A percentile compares a stretch with the other conserved stretches of the same genome.
Conservation (phyloP, 2,888 invertebrate genomes). For the Osmoderma eremita region DNA sequence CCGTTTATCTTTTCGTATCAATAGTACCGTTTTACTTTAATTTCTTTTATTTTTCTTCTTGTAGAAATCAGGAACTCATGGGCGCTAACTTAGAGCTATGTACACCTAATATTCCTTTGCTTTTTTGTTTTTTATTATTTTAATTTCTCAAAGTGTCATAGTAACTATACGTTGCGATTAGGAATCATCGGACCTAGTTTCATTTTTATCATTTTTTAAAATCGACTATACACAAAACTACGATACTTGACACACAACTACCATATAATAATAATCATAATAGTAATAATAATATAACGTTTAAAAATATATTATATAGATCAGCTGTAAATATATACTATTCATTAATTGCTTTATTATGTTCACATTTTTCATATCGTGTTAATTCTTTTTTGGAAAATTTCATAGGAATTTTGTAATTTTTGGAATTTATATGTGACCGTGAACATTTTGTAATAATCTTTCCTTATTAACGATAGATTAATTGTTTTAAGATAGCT, state of each 20-base stretch:
- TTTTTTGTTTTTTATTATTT: constrained; percentile 27
- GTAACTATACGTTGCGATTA: constrained; percentile 66
- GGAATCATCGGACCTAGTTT: constrained; percentile 59
- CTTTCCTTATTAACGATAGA: too few relatives aligned
- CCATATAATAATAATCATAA: constrained; percentile 50
- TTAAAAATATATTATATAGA: constrained; percentile 59
- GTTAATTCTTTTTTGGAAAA: constrained; percentile 10
- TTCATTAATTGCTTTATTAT: constrained; percentile 51
- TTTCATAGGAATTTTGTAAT: constrained; percentile 22
- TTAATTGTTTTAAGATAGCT: constrained; percentile 5
- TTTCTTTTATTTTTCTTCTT: constrained; percentile 44
- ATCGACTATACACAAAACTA: constrained; percentile 59
- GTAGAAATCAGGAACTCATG: constrained; percentile 62
- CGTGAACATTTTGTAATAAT: too few relatives aligned
- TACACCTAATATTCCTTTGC: constrained; percentile 46
- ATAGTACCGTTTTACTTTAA: constrained; percentile 11
- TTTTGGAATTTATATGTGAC: constrained; percentile 10
- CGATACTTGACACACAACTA: constrained; percentile 52
- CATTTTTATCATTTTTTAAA: constrained; percentile 36
- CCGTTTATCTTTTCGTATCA: constrained; percentile 14
- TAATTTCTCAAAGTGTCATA: constrained; percentile 53
- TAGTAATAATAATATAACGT: constrained; percentile 60
- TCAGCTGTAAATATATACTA: constrained; percentile 61
- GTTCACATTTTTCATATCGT: constrained; percentile 34
- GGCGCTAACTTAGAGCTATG: constrained; percentile 55